Evolutionary conservation across 2,797 vertebrate genomes (phyloP).

Genomic region (Zenarchopterus dispar): DNA sequence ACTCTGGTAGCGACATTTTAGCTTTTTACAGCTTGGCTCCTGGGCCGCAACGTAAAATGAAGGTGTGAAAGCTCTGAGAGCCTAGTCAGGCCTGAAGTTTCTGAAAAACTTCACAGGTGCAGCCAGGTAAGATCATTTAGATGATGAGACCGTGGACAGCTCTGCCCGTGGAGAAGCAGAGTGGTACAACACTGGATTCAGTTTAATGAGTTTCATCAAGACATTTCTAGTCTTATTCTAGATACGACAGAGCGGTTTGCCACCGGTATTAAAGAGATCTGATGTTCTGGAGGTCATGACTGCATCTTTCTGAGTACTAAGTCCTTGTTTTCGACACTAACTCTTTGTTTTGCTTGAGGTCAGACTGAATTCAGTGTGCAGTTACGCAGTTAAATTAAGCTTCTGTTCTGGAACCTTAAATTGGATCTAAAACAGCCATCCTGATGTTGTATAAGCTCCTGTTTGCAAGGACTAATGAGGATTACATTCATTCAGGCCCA

Average conservation of each 20-base stretch:
- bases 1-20: neutral
- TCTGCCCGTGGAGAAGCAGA: neutral
- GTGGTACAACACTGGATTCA: neutral
- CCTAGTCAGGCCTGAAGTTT: too few relatives aligned
- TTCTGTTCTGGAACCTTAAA: conserved; percentile 58
- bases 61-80: too few relatives aligned
- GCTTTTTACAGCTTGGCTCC: neutral
- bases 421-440: conserved; percentile 52
- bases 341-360: conserved; percentile 45
- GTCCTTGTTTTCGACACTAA: conserved; percentile 25
- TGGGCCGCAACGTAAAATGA: too few relatives aligned
- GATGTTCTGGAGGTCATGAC: neutral
- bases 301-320: conserved; percentile 15
- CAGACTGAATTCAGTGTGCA: conserved; percentile 37
- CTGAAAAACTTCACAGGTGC: neutral
- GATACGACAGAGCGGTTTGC: too few relatives aligned
- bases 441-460: conserved; percentile 60
- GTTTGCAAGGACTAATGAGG: conserved; percentile 59
- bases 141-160: neutral
- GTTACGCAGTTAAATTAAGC: conserved; percentile 67
- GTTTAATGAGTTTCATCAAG: neutral
- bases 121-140: neutral
- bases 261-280: neutral
- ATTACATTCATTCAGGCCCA: conserved; percentile 63
- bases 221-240: too few relatives aligned